phyloP scores from a whole-genome alignment of 2,797 vertebrate species.

The Chelon auratus region DNA sequence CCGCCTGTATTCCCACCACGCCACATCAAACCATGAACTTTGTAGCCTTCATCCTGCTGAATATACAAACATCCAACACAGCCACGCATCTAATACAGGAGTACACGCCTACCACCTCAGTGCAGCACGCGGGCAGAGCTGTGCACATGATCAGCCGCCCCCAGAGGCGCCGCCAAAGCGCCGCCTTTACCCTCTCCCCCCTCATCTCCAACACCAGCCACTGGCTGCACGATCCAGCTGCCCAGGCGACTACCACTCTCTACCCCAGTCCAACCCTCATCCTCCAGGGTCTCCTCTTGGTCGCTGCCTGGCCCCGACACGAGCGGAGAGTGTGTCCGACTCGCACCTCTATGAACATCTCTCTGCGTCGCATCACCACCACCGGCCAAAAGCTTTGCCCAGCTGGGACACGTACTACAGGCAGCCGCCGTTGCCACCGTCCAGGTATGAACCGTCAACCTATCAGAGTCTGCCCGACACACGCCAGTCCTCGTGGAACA shows the following conservation, averaged over 20 bases:
- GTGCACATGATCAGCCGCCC: conserved; percentile 88
- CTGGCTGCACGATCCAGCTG: conserved; percentile 89
- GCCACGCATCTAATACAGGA: conserved; percentile 74
- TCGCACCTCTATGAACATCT: conserved; percentile 90
- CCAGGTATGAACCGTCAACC: conserved; percentile 88
- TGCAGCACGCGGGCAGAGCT: conserved; percentile 85
- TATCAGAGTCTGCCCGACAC: conserved; percentile 93
- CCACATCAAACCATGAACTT: conserved; percentile 42
- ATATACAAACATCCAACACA: conserved; percentile 80
- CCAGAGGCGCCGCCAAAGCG: conserved; percentile 89
- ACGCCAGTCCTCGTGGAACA: conserved; percentile 89
- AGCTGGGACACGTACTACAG: conserved; percentile 92
- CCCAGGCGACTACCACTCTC: conserved; percentile 88
- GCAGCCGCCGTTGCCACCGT: conserved; percentile 84
- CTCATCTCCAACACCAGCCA: conserved; percentile 89
- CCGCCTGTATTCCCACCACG: conserved; percentile 63
- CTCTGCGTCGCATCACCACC: conserved; percentile 83
- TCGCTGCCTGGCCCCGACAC: conserved; percentile 87
- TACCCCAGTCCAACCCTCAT: conserved; percentile 76
- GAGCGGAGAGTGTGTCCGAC: conserved; percentile 91
- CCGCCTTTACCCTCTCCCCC: conserved; percentile 87
- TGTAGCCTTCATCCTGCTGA: conserved; percentile 68
- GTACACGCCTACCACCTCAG: conserved; percentile 88
- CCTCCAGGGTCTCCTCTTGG: conserved; percentile 87
- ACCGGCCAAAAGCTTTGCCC: conserved; percentile 85